These are phyloP conservation scores for Macroglossus sobrinus DNA, from an alignment of 2,113 vertebrate species.

Conservation along the genomic window DNA sequence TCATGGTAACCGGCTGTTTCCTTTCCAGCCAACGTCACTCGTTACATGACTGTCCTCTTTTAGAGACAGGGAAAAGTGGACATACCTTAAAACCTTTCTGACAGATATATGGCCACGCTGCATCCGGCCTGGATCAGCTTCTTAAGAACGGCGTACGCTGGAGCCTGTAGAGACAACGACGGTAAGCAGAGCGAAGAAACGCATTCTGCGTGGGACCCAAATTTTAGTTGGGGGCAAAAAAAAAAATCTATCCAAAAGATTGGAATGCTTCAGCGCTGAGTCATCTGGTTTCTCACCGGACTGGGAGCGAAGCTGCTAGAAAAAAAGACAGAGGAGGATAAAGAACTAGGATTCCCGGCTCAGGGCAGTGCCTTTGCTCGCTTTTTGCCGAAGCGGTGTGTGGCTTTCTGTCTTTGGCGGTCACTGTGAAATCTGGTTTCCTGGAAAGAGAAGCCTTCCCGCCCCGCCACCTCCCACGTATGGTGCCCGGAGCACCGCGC, in stretches of 20 bases:
- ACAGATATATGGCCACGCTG: slow-evolving; percentile 92
- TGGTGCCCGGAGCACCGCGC: background rate
- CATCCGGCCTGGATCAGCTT: slow-evolving; percentile 92
- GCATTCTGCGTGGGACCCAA: accelerated
- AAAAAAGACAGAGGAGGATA: background rate
- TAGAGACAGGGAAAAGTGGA: background rate
- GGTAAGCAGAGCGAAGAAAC: slow-evolving; percentile 10
- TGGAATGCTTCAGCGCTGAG: background rate
- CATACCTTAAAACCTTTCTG: slow-evolving; percentile 88
- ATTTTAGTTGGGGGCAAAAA: accelerated
- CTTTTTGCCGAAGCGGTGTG: background rate
- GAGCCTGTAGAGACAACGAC: slow-evolving; percentile 82
- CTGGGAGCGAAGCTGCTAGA: background rate
- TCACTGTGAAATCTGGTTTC: background rate
- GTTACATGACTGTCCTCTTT: slow-evolving; percentile 1
- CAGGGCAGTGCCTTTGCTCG: background rate
- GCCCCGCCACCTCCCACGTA: background rate
- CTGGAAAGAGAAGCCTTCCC: background rate
- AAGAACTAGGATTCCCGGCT: background rate
- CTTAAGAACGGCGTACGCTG: slow-evolving; percentile 92
- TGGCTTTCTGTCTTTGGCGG: background rate
- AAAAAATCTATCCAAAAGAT: background rate
- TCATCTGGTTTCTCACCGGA: background rate
- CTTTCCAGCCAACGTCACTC: background rate
- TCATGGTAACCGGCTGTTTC: background rate